These are phyloP conservation scores for Reticulitermes lucifugus DNA, from an alignment of 2,888 invertebrate species.

Conservation along the genomic window DNA sequence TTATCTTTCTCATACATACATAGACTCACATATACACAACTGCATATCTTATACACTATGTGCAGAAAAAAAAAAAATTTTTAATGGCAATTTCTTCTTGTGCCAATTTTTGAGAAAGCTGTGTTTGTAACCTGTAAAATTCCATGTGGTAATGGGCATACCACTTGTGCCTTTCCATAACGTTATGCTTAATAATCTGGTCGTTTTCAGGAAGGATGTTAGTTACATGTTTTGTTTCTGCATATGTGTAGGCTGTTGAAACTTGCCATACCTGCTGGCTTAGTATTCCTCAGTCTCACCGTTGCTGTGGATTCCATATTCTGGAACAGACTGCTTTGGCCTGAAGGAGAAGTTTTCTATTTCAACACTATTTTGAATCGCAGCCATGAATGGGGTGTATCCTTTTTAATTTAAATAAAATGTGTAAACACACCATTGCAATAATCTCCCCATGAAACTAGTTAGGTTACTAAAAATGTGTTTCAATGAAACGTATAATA, in stretches of 20 bases:
- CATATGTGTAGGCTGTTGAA: conserved; percentile 74
- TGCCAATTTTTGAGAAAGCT: too few species aligned
- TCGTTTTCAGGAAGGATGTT: background rate
- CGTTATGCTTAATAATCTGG: conserved; percentile 53
- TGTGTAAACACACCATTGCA: too few species aligned
- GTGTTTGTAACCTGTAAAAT: too few species aligned
- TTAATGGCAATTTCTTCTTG: too few species aligned
- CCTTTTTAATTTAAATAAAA: conserved; percentile 68
- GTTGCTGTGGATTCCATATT: conserved; percentile 90
- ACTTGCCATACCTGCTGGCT: conserved; percentile 78
- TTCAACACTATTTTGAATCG: conserved; percentile 95
- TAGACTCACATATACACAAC: too few species aligned
- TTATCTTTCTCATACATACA: too few species aligned
- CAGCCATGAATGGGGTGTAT: conserved; percentile 97
- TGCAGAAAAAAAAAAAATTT: too few species aligned
- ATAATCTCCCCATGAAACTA: too few species aligned
- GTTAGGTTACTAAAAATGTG: too few species aligned
- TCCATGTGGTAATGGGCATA: too few species aligned
- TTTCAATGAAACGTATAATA: too few species aligned
- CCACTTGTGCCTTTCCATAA: background rate
- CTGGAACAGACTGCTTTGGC: conserved; percentile 93
- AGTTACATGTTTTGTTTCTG: background rate
- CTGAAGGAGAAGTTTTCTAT: conserved; percentile 97
- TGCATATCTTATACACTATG: too few species aligned
- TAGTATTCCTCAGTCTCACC: conserved; percentile 76